A percentile compares a stretch with the other conserved stretches of the same genome.
phyloP scores from a whole-genome alignment of 2,113 vertebrate species.

The Puntigrus tetrazona region DNA sequence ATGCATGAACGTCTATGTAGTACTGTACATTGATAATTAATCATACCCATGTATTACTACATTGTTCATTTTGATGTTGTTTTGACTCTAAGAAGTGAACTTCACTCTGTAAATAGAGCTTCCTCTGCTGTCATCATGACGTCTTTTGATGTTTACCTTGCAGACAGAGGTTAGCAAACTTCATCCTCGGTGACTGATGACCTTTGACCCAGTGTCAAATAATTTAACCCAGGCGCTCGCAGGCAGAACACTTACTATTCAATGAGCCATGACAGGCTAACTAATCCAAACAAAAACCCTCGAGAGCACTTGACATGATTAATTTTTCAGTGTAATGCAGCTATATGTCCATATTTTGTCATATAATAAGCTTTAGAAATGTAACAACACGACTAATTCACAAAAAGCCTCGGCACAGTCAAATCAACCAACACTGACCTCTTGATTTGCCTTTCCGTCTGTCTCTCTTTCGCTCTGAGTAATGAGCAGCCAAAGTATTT shows the following conservation, averaged over 20 bases:
- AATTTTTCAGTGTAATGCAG: too few species aligned
- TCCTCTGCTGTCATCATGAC: not conserved
- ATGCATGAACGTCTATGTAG: not conserved
- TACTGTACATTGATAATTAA: not conserved
- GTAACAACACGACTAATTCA: not conserved
- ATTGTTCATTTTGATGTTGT: not conserved
- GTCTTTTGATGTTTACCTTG: not conserved
- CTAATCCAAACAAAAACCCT: not conserved
- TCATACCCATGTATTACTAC: not conserved
- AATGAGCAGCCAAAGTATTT: not conserved
- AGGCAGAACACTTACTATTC: not conserved
- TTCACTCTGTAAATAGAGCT: not conserved
- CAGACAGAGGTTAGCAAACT: not conserved
- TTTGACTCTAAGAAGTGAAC: not conserved
- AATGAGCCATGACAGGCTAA: not conserved
- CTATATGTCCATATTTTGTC: not conserved
- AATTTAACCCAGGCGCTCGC: not conserved
- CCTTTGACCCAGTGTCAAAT: not conserved
- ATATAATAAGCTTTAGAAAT: not conserved
- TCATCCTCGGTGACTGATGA: not conserved
- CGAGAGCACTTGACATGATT: not conserved
- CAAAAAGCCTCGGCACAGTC: not conserved
- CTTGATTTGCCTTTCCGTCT: not conserved
- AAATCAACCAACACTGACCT: constrained; percentile 9
- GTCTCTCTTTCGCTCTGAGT: not conserved